Evolutionary conservation across 2,888 invertebrate genomes (phyloP).

Genomic region (Dascillus cervinus): DNA sequence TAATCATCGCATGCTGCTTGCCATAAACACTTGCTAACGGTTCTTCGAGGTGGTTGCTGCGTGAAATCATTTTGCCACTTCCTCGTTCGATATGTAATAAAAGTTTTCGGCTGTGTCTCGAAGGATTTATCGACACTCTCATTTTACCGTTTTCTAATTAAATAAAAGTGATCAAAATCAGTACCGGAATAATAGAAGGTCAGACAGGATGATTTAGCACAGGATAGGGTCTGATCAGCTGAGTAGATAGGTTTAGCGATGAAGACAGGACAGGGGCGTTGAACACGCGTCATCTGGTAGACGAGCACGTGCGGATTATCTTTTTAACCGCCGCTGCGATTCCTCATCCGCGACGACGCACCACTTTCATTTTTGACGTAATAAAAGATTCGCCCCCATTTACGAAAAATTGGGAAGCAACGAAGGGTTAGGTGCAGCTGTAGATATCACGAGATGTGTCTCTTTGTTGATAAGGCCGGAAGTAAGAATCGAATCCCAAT

Average conservation of each 20-base stretch:
- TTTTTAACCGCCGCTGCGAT: slow-evolving; percentile 24
- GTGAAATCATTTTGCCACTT: too few relatives aligned
- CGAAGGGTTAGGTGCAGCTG: too few relatives aligned
- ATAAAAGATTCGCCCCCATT: too few relatives aligned
- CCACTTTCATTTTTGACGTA: too few relatives aligned
- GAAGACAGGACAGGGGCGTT: slow-evolving; percentile 18
- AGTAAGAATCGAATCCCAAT: too few relatives aligned
- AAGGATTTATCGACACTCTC: too few relatives aligned
- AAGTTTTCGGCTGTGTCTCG: too few relatives aligned
- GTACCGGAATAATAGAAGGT: slow-evolving; percentile 8
- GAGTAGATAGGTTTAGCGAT: slow-evolving; percentile 16
- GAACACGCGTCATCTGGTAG: slow-evolving; percentile 28
- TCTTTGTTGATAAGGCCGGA: too few relatives aligned
- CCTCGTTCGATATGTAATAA: too few relatives aligned
- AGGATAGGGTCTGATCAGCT: slow-evolving; percentile 14
- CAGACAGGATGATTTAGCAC: slow-evolving; percentile 15
- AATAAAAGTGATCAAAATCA: slow-evolving; percentile 7
- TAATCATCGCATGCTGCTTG: slow-evolving; percentile 7
- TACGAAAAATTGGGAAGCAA: too few relatives aligned
- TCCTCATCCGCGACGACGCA: slow-evolving; percentile 25
- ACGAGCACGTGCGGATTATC: slow-evolving; percentile 28
- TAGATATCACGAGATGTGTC: too few relatives aligned
- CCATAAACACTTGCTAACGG: slow-evolving; percentile 9
- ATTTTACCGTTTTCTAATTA: too few relatives aligned
- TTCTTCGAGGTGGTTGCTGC: slow-evolving; percentile 13